Base-by-base conservation (phyloP, 2,888 invertebrate genomes). In the Hymenopus coronatus region DNA sequence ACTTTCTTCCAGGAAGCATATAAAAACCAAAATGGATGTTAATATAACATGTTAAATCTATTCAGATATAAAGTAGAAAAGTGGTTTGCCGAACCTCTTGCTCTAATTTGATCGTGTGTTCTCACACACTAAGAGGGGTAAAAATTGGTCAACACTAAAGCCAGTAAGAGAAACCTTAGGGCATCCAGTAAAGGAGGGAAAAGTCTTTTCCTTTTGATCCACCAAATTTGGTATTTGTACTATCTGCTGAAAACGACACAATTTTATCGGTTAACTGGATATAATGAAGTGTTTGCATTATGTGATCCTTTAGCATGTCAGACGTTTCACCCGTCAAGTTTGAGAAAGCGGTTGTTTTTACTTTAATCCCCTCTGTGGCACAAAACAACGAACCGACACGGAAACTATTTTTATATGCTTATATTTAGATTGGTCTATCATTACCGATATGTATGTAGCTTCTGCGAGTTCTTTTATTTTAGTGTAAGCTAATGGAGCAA, bases 201-300 rank as follows among this genome's bases (percentile, higher is more conserved):
- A n/a, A 70, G 84, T 90, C n/a, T 90, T 91, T 88, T 82, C 88
- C 85, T 15, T 88, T 88, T 25, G 70, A 15, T n/a, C 91, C 91
- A 40, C 91, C 90, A 86, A 91, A 91, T 0, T 84, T 90, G 0
- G 92, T 93, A 0, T 93, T 94, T 0, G 91, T 91, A 0, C 90
- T 83, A 70, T 84, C 92, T 0, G 94, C 95, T 0, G 92, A 93
- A 3, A 93, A 93, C 8, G 92, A 94, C 94, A 0, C 30, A 14
- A 28, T 84, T 84, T 40, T 28, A 33, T 89, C 46, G 25, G 28
- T 89, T 82, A 89, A 20, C 25, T 89, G 40, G 82, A 25, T 27
- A 33, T 86, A 14, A 54, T 86, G 40, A 20, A 86, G 33, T 82
- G 40, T 27, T 25, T 86, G 27, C 27, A 89, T 82, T 28, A 85